Percentiles rank a stretch among this genome's conserved stretches.
Evolutionary conservation across 2,797 vertebrate species (phyloP).

Genomic region (Cossypha niveicapilla): DNA sequence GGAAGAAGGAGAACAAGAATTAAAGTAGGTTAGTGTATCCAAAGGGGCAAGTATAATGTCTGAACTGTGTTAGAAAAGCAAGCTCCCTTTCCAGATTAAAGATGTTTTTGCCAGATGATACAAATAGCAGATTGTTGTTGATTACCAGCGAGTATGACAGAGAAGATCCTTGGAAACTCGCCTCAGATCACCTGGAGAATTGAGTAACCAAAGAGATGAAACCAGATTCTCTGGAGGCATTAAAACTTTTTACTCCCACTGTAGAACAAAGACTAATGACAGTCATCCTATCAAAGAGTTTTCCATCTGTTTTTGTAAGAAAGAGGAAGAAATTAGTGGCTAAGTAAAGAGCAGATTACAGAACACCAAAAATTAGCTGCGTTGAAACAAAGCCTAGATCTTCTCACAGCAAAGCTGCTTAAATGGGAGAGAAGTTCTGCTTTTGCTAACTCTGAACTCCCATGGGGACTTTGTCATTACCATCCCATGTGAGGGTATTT

Average conservation of each 20-base stretch:
- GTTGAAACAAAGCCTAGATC: neutral
- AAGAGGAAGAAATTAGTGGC: neutral
- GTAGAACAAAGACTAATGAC: neutral
- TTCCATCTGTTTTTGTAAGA: neutral
- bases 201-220: neutral
- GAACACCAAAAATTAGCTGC: neutral
- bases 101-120: neutral
- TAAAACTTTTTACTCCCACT: neutral
- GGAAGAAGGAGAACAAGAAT: neutral
- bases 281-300: neutral
- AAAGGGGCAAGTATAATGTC: neutral
- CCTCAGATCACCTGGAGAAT: neutral
- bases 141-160: neutral
- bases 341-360: neutral
- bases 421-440: neutral
- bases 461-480: neutral
- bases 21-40: neutral
- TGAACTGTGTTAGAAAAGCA: neutral
- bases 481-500: neutral
- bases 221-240: neutral
- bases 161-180: neutral
- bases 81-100: neutral
- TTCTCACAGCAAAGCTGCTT: neutral
- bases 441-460: neutral
- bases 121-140: neutral